Conservation (phyloP, 2,888 invertebrate species). For the Drosophila lutescens region DNA sequence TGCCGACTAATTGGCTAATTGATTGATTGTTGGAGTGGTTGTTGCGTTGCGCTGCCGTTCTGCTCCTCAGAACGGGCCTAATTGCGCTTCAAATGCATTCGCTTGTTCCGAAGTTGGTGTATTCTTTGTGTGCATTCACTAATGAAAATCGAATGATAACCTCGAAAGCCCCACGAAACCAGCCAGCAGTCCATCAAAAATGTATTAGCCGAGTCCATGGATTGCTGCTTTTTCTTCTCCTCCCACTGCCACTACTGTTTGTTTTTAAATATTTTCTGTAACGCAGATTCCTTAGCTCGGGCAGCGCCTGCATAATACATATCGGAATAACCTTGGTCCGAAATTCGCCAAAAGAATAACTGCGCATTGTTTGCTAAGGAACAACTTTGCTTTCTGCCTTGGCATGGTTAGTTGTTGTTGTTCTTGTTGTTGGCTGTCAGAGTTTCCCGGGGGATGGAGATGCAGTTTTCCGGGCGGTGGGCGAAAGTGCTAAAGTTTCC, state of each 20-base stretch:
- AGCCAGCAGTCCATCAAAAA: constrained; percentile 27
- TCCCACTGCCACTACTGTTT: constrained; percentile 1
- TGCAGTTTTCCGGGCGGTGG: constrained; percentile 3
- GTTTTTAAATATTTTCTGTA: constrained; percentile 34
- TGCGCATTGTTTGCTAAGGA: constrained; percentile 74
- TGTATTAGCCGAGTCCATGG: constrained; percentile 26
- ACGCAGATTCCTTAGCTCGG: constrained; percentile 51
- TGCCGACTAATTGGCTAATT: constrained; percentile 72
- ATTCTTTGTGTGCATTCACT: constrained; percentile 40
- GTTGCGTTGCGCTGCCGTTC: constrained; percentile 14
- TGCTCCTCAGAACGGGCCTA: constrained; percentile 27
- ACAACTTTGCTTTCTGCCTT: constrained; percentile 65
- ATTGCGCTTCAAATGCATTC: constrained; percentile 51
- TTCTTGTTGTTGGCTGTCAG: constrained; percentile 31
- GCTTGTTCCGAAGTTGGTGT: constrained; percentile 13
- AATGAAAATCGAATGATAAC: constrained; percentile 39
- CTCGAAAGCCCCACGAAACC: not conserved
- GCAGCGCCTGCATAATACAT: constrained; percentile 62
- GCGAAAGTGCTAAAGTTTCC: constrained; percentile 73
- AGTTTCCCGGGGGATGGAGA: constrained; percentile 31
- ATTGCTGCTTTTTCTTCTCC: not conserved
- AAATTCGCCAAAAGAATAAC: constrained; percentile 73
- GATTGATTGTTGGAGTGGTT: constrained; percentile 65
- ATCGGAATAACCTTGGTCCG: constrained; percentile 74
- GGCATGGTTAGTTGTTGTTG: constrained; percentile 38